Percentiles rank a stretch among this genome's conserved stretches.
Conservation (phyloP, 2,888 invertebrate genomes). For the Vesta saturnalis region DNA sequence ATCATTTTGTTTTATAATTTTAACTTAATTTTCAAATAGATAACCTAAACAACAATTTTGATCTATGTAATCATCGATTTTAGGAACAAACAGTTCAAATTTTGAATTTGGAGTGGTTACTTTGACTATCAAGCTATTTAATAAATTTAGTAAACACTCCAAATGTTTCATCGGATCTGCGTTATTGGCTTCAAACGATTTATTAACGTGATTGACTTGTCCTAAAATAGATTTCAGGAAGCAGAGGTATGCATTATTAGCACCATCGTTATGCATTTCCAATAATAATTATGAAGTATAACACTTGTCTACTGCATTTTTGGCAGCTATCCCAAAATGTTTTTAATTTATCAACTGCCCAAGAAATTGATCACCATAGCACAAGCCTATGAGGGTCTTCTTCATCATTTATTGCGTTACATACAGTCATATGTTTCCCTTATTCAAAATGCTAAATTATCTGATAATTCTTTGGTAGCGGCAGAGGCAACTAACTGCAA, state of each 20-base stretch:
- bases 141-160: constrained; percentile 4
- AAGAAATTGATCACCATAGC: not conserved
- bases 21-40: too few species aligned
- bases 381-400: not conserved
- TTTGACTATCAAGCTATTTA: not conserved
- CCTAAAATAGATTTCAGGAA: constrained; percentile 4
- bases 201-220: constrained; percentile 3
- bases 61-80: too few species aligned
- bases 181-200: constrained; percentile 6
- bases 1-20: too few species aligned
- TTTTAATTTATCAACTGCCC: not conserved
- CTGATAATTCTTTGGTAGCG: not conserved
- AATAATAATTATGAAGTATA: not conserved
- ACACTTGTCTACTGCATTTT: not conserved
- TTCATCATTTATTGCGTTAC: not conserved
- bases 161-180: constrained; percentile 2
- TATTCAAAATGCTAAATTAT: not conserved
- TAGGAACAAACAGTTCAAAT: too few species aligned
- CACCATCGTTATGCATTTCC: not conserved
- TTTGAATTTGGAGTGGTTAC: constrained; percentile 10
- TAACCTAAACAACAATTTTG: too few species aligned
- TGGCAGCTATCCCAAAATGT: not conserved
- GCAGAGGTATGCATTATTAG: constrained; percentile 1
- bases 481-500: not conserved
- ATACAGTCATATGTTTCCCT: not conserved